A percentile compares a stretch with the other conserved stretches of the same genome.
phyloP scores from a whole-genome alignment of 2,888 invertebrate genomes.

The Dendrolimus pini region DNA sequence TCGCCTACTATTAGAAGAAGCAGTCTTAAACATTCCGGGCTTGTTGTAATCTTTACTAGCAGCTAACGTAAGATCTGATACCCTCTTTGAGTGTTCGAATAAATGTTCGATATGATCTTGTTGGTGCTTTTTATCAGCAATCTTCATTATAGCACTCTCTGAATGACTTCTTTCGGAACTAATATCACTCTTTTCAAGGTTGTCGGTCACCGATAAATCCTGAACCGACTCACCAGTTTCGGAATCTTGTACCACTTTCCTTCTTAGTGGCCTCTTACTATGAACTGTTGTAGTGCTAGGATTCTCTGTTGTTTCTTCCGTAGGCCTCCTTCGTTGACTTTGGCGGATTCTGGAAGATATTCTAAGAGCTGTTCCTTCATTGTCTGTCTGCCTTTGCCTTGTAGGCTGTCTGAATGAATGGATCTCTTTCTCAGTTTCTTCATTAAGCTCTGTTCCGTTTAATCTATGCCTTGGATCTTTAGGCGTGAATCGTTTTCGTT shows the following conservation, averaged over 20 bases:
- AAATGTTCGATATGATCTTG: constrained; percentile 57
- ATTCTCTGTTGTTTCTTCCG: constrained; percentile 52
- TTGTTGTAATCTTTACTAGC: constrained; percentile 83
- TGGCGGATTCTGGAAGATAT: constrained; percentile 60
- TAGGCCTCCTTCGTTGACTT: constrained; percentile 52
- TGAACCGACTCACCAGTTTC: constrained; percentile 59
- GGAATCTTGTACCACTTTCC: constrained; percentile 51
- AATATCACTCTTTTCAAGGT: constrained; percentile 40
- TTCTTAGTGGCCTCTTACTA: constrained; percentile 50
- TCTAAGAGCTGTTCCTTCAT: constrained; percentile 55
- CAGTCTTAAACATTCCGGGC: constrained; percentile 83
- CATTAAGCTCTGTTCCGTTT: constrained; percentile 42
- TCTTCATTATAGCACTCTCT: constrained; percentile 76
- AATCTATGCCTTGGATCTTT: constrained; percentile 63
- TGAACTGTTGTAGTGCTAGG: constrained; percentile 38
- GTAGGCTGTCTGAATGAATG: constrained; percentile 38
- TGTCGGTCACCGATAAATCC: constrained; percentile 54
- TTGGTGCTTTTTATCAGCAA: constrained; percentile 69
- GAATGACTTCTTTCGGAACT: constrained; percentile 66
- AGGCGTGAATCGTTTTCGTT: constrained; percentile 69
- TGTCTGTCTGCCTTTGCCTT: constrained; percentile 48
- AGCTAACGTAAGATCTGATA: constrained; percentile 84
- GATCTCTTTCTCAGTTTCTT: constrained; percentile 48
- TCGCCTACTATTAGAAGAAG: constrained; percentile 77
- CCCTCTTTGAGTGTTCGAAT: constrained; percentile 79